These are phyloP conservation scores for Nycticryphes semicollaris DNA, from an alignment of 2,113 vertebrate species.

Conservation along the genomic window DNA sequence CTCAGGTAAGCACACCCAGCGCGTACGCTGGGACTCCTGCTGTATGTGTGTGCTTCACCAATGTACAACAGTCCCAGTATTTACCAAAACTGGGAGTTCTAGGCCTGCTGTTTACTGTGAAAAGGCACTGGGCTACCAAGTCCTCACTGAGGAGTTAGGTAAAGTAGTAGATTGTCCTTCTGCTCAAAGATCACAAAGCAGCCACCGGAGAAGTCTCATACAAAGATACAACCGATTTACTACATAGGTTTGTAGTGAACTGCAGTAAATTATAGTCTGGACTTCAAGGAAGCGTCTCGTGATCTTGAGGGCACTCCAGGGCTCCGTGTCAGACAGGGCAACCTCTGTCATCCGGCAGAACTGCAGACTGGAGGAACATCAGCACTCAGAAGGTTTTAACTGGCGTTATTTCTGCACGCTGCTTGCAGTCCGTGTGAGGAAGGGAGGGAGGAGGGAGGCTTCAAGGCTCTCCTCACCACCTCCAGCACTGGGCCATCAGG, in stretches of 20 bases:
- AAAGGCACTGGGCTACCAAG: background rate
- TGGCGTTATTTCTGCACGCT: background rate
- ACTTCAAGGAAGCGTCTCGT: background rate
- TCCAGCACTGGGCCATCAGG: background rate
- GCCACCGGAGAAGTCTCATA: background rate
- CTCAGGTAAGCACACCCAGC: conserved; percentile 26
- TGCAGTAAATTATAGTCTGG: background rate
- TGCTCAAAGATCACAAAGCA: background rate
- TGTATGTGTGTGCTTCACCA: background rate
- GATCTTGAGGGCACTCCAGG: background rate
- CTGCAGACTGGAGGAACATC: background rate
- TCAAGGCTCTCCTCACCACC: background rate
- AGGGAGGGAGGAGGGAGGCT: background rate
- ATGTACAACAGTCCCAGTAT: background rate
- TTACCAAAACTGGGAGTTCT: background rate
- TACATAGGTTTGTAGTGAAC: background rate
- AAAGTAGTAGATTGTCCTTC: background rate
- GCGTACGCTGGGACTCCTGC: background rate
- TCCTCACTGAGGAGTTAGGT: background rate
- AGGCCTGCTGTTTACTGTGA: background rate
- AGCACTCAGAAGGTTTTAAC: background rate
- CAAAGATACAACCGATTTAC: background rate
- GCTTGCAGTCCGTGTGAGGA: background rate
- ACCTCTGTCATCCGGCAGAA: background rate
- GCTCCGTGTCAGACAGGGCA: background rate